These are phyloP conservation scores for Enteromius thamalakanensis DNA, from an alignment of 2,797 vertebrate genomes.

Conservation along the genomic window DNA sequence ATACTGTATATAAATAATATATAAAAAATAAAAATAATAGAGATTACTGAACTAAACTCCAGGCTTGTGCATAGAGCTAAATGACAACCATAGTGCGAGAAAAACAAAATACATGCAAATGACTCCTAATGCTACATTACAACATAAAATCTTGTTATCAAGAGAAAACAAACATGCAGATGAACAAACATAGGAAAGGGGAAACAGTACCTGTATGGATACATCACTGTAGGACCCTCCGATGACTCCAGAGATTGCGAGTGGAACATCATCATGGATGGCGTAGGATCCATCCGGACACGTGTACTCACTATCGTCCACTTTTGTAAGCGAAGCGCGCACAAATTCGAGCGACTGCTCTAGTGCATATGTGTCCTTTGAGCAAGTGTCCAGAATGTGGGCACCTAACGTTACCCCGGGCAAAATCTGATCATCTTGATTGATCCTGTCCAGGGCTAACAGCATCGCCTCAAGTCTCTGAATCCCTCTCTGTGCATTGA, in stretches of 20 bases:
- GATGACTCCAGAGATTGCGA: constrained; percentile 94
- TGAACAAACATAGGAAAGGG: background rate
- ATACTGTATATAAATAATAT: too few relatives aligned
- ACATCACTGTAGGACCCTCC: constrained; percentile 98
- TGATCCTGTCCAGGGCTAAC: constrained; percentile 94
- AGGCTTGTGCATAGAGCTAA: background rate
- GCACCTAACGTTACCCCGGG: constrained; percentile 90
- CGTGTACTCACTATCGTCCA: constrained; percentile 92
- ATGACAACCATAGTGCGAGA: constrained; percentile 11
- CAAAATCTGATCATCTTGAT: constrained; percentile 86
- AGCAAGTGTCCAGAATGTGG: constrained; percentile 96
- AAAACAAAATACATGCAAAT: constrained; percentile 24
- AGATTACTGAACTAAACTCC: background rate
- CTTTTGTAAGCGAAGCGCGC: constrained; percentile 91
- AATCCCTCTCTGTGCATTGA: constrained; percentile 93
- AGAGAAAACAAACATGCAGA: background rate
- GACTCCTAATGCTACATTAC: background rate
- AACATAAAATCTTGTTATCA: constrained; percentile 6
- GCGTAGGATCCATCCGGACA: constrained; percentile 96
- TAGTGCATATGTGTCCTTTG: constrained; percentile 97
- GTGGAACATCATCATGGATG: constrained; percentile 88
- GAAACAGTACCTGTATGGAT: constrained; percentile 90
- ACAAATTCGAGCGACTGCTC: constrained; percentile 98
- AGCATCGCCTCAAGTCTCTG: constrained; percentile 98
- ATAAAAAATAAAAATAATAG: too few relatives aligned